Evolutionary conservation across 2,888 invertebrate species (phyloP).

Genomic region (Tuta absoluta): DNA sequence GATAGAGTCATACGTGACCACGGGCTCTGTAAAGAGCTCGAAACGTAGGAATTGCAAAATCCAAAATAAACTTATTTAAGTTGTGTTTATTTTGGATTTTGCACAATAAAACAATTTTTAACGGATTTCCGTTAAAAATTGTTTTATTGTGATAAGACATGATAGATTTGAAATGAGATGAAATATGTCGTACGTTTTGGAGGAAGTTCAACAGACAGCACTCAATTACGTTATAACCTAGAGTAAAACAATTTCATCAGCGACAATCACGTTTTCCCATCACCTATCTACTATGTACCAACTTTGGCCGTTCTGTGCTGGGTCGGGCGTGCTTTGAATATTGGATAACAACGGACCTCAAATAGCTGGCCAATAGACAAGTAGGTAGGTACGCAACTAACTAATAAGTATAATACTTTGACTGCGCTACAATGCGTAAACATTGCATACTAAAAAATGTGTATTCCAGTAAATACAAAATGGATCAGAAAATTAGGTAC

Average conservation of each 20-base stretch:
- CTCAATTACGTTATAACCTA: neutral
- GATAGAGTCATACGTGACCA: too few species aligned
- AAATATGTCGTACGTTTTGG: too few species aligned
- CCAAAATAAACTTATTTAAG: too few species aligned
- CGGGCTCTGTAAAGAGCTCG: too few species aligned
- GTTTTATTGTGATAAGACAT: too few species aligned
- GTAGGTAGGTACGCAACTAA: too few species aligned
- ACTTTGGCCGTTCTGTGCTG: conserved; percentile 34
- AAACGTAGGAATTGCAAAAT: too few species aligned
- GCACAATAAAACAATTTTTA: too few species aligned
- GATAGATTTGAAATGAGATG: too few species aligned
- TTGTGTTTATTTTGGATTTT: too few species aligned
- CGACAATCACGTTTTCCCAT: conserved; percentile 25
- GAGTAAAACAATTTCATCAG: conserved; percentile 26
- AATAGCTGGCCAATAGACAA: conserved; percentile 18
- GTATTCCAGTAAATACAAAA: neutral
- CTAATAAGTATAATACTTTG: neutral
- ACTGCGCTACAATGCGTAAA: neutral
- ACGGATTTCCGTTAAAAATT: too few species aligned
- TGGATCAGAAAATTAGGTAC: neutral
- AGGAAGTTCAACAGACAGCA: neutral
- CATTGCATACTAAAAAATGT: neutral
- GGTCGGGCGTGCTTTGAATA: conserved; percentile 56
- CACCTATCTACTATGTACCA: conserved; percentile 29
- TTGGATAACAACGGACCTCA: conserved; percentile 39